Conservation (phyloP, 64 coral and sea anemone genomes). For the Acropora yongei region DNA sequence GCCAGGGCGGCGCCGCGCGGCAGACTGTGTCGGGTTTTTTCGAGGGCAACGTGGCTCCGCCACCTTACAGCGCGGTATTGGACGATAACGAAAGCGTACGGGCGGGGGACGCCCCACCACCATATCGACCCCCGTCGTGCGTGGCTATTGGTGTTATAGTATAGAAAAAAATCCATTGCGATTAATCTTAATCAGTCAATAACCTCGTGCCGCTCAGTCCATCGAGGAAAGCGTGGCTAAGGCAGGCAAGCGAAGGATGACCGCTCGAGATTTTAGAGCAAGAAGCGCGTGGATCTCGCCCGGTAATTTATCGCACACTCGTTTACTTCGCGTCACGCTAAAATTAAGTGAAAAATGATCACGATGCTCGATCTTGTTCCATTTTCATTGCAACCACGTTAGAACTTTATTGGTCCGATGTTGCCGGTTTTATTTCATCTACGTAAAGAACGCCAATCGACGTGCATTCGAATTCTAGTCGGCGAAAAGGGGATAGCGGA, state of each 20-base stretch:
- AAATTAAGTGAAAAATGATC: too few species aligned
- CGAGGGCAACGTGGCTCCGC: constrained; percentile 91
- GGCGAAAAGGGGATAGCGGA: neutral
- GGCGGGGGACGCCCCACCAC: constrained; percentile 79
- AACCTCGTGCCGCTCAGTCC: too few species aligned
- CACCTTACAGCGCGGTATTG: constrained; percentile 84
- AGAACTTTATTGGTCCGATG: neutral
- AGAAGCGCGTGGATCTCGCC: too few species aligned
- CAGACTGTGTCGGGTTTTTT: constrained; percentile 94
- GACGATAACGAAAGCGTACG: constrained; percentile 89
- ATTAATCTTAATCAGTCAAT: neutral
- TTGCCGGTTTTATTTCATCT: neutral
- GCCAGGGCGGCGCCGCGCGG: constrained; percentile 52
- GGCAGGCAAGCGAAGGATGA: too few species aligned
- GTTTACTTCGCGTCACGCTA: too few species aligned
- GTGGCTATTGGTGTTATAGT: constrained; percentile 86
- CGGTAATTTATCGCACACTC: too few species aligned
- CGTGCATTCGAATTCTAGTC: neutral
- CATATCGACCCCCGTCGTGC: constrained; percentile 68
- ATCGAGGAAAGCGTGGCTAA: too few species aligned
- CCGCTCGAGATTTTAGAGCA: too few species aligned
- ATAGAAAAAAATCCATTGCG: constrained; percentile 6
- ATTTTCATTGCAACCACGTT: neutral
- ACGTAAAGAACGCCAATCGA: neutral
- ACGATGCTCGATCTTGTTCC: neutral